These are phyloP conservation scores for Muscina levida DNA, from an alignment of 2,888 invertebrate species.

Conservation along the genomic window DNA sequence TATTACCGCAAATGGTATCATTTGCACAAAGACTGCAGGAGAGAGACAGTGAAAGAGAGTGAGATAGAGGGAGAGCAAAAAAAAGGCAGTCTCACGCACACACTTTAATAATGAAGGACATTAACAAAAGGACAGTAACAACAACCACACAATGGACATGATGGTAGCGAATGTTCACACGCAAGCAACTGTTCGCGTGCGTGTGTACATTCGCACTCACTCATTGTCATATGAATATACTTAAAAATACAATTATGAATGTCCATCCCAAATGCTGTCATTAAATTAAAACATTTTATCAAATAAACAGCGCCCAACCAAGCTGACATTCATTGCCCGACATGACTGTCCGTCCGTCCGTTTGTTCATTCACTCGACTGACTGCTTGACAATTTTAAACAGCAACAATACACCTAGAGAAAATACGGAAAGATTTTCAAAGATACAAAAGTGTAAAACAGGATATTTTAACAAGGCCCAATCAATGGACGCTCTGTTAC, in stretches of 20 bases:
- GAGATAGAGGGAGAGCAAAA: not conserved
- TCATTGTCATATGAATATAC: not conserved
- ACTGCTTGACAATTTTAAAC: not conserved
- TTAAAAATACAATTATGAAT: slow-evolving; percentile 34
- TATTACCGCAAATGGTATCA: slow-evolving; percentile 24
- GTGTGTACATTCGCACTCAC: not conserved
- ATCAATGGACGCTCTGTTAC: too few relatives aligned
- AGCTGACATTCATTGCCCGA: not conserved
- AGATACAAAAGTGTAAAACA: too few relatives aligned
- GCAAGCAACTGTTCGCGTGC: too few relatives aligned
- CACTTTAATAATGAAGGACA: too few relatives aligned
- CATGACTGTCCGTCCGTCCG: not conserved
- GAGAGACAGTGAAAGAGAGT: too few relatives aligned
- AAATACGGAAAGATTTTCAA: too few relatives aligned
- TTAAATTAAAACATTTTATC: slow-evolving; percentile 33
- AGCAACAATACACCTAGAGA: too few relatives aligned
- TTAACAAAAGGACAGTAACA: too few relatives aligned
- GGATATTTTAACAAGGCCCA: too few relatives aligned
- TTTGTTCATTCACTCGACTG: not conserved
- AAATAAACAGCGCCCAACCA: slow-evolving; percentile 6
- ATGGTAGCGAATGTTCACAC: too few relatives aligned
- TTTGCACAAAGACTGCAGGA: slow-evolving; percentile 8
- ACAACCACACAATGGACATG: too few relatives aligned
- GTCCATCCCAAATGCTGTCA: slow-evolving; percentile 34
- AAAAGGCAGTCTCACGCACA: too few relatives aligned